These are phyloP conservation scores for Urocynchramus pylzowi DNA, from an alignment of 2,113 vertebrate species.

Conservation along the genomic window DNA sequence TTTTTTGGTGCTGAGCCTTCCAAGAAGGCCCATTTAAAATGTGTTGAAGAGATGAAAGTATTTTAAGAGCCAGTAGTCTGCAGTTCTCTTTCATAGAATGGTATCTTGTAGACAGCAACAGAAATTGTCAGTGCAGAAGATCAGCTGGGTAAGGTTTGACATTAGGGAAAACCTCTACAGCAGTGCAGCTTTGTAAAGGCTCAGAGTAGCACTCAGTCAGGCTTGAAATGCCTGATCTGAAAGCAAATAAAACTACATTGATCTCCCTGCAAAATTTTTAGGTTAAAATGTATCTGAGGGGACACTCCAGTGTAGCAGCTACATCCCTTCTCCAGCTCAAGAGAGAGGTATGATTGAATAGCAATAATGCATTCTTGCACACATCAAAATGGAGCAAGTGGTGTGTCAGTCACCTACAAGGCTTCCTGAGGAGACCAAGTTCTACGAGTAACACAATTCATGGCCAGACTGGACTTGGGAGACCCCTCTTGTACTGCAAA, in stretches of 20 bases:
- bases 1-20: background rate
- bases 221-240: background rate
- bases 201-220: background rate
- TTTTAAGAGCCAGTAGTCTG: background rate
- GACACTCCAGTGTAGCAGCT: background rate
- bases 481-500: background rate
- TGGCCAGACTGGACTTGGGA: background rate
- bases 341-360: slow-evolving; percentile 75
- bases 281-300: background rate
- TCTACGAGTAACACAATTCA: background rate
- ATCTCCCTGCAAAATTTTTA: background rate
- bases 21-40: background rate
- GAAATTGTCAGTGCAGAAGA: background rate
- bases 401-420: background rate
- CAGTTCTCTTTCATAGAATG: background rate
- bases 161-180: background rate
- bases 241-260: background rate
- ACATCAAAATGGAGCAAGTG: slow-evolving; percentile 29
- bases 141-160: background rate
- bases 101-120: background rate
- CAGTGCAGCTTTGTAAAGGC: background rate
- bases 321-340: background rate
- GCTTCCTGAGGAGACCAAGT: background rate
- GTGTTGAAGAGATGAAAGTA: background rate
- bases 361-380: slow-evolving; percentile 70